A percentile compares a stretch with the other conserved stretches of the same genome.
Evolutionary conservation across 2,888 invertebrate species (phyloP).

Genomic region (Himalopsyche anomala): DNA sequence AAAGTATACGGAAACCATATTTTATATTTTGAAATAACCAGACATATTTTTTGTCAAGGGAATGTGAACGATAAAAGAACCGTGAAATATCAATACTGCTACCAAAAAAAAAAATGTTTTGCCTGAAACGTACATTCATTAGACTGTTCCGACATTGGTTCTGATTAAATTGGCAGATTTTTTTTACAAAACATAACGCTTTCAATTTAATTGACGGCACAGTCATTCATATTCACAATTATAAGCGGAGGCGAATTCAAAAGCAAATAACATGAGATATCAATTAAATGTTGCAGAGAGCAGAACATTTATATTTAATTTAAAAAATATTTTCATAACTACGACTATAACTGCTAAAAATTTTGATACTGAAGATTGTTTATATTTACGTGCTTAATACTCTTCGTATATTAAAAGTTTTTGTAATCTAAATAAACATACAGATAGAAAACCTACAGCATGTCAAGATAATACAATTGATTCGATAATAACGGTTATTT

Average conservation of each 20-base stretch:
- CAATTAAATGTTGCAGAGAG: background rate
- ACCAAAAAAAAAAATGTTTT: background rate
- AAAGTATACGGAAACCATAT: slow-evolving; percentile 60
- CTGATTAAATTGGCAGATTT: background rate
- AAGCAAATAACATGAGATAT: background rate
- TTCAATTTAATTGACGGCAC: background rate
- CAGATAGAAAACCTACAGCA: no score
- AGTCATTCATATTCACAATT: background rate
- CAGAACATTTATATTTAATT: no score
- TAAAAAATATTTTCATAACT: no score
- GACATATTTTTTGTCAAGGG: slow-evolving; percentile 45
- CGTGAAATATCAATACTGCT: slow-evolving; percentile 56
- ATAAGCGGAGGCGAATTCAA: background rate
- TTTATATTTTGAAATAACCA: slow-evolving; percentile 57
- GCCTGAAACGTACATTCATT: slow-evolving; percentile 33
- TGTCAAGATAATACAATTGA: no score
- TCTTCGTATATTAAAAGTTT: no score
- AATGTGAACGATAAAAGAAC: slow-evolving; percentile 51
- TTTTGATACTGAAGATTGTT: no score
- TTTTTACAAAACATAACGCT: background rate
- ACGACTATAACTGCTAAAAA: no score
- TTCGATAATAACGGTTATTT: no score
- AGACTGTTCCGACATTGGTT: slow-evolving; percentile 7
- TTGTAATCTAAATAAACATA: no score
- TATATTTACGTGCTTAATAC: no score